A percentile compares a stretch with the other conserved stretches of the same genome.
phyloP scores from a whole-genome alignment of 1,140 invertebrate species.

The Camponotus vicinus region DNA sequence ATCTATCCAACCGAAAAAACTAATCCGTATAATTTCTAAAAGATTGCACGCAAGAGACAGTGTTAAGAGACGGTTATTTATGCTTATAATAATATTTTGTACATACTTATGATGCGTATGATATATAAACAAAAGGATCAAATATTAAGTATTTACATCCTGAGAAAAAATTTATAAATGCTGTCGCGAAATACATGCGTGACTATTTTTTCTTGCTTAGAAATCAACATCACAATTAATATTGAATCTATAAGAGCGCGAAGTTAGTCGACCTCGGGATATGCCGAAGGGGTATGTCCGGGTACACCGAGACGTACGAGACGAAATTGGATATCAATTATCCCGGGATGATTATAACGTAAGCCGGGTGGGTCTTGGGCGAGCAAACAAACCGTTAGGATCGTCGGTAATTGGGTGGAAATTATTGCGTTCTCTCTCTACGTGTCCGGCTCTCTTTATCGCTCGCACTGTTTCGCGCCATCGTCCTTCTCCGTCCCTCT shows the following conservation, averaged over 20 bases:
- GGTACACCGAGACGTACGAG: conserved; percentile 61
- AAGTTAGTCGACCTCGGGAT: conserved; percentile 41
- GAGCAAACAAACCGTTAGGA: conserved; percentile 78
- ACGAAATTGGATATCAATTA: conserved; percentile 80
- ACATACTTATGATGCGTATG: neutral
- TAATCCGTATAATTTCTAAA: neutral
- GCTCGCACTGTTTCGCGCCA: conserved; percentile 8
- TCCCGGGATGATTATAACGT: conserved; percentile 76
- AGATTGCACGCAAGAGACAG: neutral
- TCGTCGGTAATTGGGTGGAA: conserved; percentile 75
- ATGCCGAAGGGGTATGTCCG: conserved; percentile 21
- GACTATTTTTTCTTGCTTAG: neutral
- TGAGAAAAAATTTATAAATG: neutral
- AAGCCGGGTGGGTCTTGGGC: conserved; percentile 70
- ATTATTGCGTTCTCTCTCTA: conserved; percentile 71
- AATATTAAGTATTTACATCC: neutral
- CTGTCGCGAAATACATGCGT: neutral
- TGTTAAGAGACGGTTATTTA: neutral
- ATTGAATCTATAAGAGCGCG: neutral
- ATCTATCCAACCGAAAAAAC: neutral
- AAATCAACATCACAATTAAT: neutral
- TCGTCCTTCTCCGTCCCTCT: conserved; percentile 10
- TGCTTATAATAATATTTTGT: neutral
- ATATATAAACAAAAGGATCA: no score
- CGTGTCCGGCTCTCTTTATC: conserved; percentile 5